Percentiles rank a stretch among this genome's conserved stretches.
Conservation (phyloP, 1,140 invertebrate species). For the Stenopsyche tienmushanensis region DNA sequence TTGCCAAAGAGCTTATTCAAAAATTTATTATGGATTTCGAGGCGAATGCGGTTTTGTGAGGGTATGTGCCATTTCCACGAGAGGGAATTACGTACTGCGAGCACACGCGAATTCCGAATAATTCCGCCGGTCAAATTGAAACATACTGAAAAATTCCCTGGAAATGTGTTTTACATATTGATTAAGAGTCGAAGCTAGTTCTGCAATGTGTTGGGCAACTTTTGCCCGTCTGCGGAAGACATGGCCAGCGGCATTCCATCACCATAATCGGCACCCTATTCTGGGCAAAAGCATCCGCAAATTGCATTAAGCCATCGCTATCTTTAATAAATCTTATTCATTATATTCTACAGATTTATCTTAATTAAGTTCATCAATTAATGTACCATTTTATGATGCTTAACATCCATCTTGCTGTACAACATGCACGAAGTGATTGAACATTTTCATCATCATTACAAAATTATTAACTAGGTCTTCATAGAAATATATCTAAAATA, state of each 20-base stretch:
- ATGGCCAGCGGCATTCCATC: neutral
- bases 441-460: too few species aligned
- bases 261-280: neutral
- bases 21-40: conserved; percentile 41
- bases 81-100: neutral
- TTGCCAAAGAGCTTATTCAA: conserved; percentile 38
- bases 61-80: neutral
- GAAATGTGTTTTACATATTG: neutral
- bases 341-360: too few species aligned
- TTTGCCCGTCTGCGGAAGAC: neutral
- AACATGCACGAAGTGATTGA: too few species aligned
- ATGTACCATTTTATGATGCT: too few species aligned
- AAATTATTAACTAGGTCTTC: too few species aligned
- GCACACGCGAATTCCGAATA: conserved; percentile 1
- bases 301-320: too few species aligned
- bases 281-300: too few species aligned
- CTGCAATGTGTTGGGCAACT: too few species aligned
- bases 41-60: conserved; percentile 25
- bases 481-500: too few species aligned
- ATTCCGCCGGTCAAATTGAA: neutral
- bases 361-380: too few species aligned
- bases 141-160: neutral
- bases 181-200: neutral
- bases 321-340: too few species aligned
- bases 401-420: too few species aligned